Evolutionary conservation across 1,140 invertebrate species (phyloP), one percentile per base, ranked within the genome.

Genomic region (Calephelis nemesis): DNA sequence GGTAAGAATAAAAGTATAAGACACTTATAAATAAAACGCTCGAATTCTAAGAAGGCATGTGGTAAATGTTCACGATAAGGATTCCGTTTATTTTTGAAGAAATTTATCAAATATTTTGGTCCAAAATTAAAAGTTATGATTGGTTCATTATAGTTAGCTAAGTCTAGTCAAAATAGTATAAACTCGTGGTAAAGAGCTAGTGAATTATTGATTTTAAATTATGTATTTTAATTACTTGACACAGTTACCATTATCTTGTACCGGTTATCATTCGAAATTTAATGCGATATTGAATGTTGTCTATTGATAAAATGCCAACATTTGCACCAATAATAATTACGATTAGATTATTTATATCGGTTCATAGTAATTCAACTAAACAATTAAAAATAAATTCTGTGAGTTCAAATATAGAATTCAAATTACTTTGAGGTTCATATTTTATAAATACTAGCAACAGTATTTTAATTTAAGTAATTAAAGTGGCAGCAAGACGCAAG

Each of bases 401-500:
- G 0, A 12, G 8, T 12, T 39, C 1, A 30, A 2, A 30, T 11
- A 10, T 30, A 58, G 19, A 58, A 30, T 11, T 11, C 15, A 58
- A 58, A 58, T 58, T 58, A 8, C 9, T 10, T 39, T 15, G 9
- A 11, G 9, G 7, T 11, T 11, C 4, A 5, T 39, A 30, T 58
- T 30, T 11, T 30, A 11, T 15, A 30, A 58, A 58, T 39, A 11
- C 19, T 58, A 58, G 10, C 15, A 30, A 58, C 15, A 10, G 10
- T 30, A 39, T 54, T 58, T 30, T 58, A 58, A 19, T 58, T 39
- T 45, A 7, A 8, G 10, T 30, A 58, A 58, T 58, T 58, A 58
- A 30, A 6, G 15, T 39, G 19, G 19, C 10, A 58, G 19, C 52
- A 58, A 15, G 52, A 11, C 52, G 19, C 52, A 78, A 70, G 75